Evolutionary conservation across 2,888 invertebrate genomes (phyloP).

Genomic region (Apocheima hispidaria): DNA sequence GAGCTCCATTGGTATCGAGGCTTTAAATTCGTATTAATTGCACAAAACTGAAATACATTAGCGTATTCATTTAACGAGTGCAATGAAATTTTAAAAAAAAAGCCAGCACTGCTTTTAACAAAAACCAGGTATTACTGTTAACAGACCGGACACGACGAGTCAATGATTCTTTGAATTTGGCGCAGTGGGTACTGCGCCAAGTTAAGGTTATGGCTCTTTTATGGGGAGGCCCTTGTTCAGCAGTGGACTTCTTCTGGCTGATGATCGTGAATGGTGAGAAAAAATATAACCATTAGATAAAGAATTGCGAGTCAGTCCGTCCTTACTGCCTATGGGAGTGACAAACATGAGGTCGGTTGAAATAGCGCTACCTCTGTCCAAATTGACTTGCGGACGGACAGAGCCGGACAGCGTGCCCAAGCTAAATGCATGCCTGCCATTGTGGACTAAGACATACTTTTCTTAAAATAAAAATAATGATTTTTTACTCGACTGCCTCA

Average conservation of each 20-base stretch:
- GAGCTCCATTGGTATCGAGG: too few relatives aligned
- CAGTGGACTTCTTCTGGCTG: too few relatives aligned
- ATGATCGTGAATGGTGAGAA: not conserved
- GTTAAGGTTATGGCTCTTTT: too few relatives aligned
- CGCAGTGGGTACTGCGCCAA: too few relatives aligned
- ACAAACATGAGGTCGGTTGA: slow-evolving; percentile 2
- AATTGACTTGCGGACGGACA: slow-evolving; percentile 41
- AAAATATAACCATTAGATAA: not conserved
- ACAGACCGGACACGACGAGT: too few relatives aligned
- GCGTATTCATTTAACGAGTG: not conserved
- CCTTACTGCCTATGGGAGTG: not conserved
- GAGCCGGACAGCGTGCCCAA: not conserved
- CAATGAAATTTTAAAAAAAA: not conserved
- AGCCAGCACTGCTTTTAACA: not conserved
- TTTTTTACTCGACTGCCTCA: not conserved
- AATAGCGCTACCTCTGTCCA: slow-evolving; percentile 25
- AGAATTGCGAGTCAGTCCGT: not conserved
- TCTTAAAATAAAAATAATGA: not conserved
- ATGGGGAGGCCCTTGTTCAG: too few relatives aligned
- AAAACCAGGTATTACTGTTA: not conserved
- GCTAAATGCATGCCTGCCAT: not conserved
- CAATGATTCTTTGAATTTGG: too few relatives aligned
- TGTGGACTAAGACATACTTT: not conserved
- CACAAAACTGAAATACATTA: not conserved
- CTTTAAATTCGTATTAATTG: too few relatives aligned